Conservation (phyloP, 2,113 vertebrate genomes). For the Astur gentilis region DNA sequence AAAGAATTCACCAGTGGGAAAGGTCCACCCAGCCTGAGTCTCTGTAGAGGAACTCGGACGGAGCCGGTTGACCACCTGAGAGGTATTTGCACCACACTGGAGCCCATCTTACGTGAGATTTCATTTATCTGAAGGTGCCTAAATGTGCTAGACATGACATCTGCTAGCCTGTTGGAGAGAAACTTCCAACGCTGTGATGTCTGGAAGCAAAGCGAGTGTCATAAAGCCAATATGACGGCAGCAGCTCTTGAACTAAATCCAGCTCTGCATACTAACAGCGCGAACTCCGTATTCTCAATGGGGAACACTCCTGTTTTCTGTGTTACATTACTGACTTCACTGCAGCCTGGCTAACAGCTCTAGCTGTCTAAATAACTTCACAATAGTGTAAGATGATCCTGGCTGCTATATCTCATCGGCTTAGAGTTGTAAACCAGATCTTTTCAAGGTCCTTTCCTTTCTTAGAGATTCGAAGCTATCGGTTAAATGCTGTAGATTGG, state of each 20-base stretch:
- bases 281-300: not conserved
- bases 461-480: not conserved
- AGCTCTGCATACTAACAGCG: not conserved
- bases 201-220: not conserved
- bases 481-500: not conserved
- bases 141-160: not conserved
- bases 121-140: not conserved
- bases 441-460: not conserved
- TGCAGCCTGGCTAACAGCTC: not conserved
- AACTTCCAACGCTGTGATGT: not conserved
- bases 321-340: not conserved
- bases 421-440: not conserved
- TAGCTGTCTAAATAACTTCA: not conserved
- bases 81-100: not conserved
- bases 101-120: not conserved
- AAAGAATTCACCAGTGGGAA: not conserved
- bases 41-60: not conserved
- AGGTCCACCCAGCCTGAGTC: not conserved
- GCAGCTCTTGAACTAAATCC: constrained; percentile 17
- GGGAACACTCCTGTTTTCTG: not conserved
- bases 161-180: not conserved
- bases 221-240: not conserved
- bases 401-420: not conserved
- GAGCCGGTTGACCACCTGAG: not conserved
- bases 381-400: not conserved